Percentiles rank a stretch among this genome's conserved stretches.
These are phyloP conservation scores for Bombus pyrosoma DNA, from an alignment of 1,140 invertebrate species.

Conservation along the genomic window DNA sequence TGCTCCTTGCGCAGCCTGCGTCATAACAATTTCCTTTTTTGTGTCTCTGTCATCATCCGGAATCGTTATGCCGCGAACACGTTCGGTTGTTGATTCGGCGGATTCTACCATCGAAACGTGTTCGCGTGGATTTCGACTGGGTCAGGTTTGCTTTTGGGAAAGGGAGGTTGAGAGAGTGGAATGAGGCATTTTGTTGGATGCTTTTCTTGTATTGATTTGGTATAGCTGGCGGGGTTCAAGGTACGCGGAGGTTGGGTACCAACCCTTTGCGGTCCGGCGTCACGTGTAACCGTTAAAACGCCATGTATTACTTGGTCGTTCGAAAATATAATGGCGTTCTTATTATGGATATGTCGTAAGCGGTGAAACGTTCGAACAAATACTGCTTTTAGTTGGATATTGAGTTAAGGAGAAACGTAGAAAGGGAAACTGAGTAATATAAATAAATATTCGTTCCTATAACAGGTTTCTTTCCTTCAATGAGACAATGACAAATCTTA, in stretches of 20 bases:
- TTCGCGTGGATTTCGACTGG: neutral
- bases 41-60: neutral
- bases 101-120: neutral
- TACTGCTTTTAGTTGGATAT: no score
- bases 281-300: slow-evolving; percentile 4
- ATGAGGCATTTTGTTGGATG: neutral
- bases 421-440: no score
- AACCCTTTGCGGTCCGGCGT: slow-evolving; percentile 24
- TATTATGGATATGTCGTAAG: no score
- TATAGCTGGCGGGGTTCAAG: slow-evolving; percentile 1
- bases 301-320: neutral
- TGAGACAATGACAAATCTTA: no score
- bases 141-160: no score
- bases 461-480: no score
- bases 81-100: neutral
- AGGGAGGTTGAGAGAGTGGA: neutral
- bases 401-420: no score
- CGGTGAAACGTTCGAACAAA: no score
- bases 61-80: slow-evolving; percentile 19
- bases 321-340: neutral
- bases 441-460: no score
- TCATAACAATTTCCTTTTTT: slow-evolving; percentile 52
- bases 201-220: slow-evolving; percentile 39
- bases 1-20: slow-evolving; percentile 91
- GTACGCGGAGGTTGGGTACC: neutral